These are phyloP conservation scores for Aegotheles bennettii DNA, from an alignment of 2,113 vertebrate genomes.

Conservation along the genomic window DNA sequence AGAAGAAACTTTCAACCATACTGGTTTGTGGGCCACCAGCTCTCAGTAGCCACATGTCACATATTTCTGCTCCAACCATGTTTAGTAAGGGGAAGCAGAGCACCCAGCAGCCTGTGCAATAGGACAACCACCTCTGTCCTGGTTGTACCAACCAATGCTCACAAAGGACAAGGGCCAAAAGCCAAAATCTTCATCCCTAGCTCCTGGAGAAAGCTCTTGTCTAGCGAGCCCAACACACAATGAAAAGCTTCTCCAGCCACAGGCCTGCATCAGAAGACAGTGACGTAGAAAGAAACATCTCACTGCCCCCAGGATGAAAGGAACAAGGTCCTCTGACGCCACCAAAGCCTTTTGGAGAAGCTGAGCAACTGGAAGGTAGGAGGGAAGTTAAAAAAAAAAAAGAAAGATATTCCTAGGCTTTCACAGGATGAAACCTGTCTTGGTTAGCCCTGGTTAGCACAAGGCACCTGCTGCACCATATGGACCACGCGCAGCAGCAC, in stretches of 20 bases:
- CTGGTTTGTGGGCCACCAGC: not conserved
- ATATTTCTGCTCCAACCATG: rapidly evolving
- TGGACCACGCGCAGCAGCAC: not conserved
- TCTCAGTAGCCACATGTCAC: not conserved
- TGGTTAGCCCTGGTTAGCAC: not conserved
- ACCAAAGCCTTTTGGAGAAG: not conserved
- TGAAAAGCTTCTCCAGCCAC: not conserved
- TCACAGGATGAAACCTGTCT: not conserved
- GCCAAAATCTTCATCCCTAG: not conserved
- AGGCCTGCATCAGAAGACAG: not conserved
- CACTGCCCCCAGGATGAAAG: not conserved
- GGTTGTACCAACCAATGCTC: not conserved
- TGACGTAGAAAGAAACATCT: not conserved
- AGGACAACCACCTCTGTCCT: not conserved
- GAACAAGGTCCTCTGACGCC: not conserved
- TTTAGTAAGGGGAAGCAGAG: not conserved
- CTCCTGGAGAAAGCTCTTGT: not conserved
- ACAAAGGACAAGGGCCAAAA: not conserved
- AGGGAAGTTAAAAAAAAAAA: not conserved
- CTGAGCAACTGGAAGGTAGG: not conserved
- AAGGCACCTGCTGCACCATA: rapidly evolving
- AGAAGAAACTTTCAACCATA: not conserved
- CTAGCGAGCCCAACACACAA: not conserved
- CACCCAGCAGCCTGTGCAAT: not conserved
- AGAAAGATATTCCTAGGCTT: not conserved